Evolutionary conservation across 2,888 invertebrate genomes (phyloP).

Genomic region (Lithophane ornitopus): DNA sequence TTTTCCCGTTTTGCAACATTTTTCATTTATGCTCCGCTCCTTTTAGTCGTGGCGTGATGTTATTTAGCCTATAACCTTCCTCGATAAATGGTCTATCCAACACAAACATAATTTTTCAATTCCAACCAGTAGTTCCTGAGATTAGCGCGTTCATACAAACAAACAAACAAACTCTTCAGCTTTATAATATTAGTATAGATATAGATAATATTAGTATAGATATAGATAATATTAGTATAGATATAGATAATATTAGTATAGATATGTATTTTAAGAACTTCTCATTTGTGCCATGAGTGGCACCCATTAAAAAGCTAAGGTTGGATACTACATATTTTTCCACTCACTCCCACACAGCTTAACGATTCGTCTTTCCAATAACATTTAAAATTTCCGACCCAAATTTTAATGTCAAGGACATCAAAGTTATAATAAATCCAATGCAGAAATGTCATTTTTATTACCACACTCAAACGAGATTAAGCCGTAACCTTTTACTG

Average conservation of each 20-base stretch:
- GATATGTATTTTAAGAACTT: background rate
- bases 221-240: too few relatives aligned
- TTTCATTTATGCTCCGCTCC: too few relatives aligned
- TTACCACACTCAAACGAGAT: constrained; percentile 80
- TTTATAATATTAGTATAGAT: too few relatives aligned
- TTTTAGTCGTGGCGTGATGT: too few relatives aligned
- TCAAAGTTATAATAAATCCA: constrained; percentile 80
- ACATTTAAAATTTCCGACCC: constrained; percentile 54
- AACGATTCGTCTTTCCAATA: constrained; percentile 45
- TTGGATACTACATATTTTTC: constrained; percentile 4
- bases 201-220: too few relatives aligned
- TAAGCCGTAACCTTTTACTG: constrained; percentile 81
- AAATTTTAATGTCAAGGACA: constrained; percentile 73
- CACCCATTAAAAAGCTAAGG: constrained; percentile 1
- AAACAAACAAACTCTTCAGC: too few relatives aligned
- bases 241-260: background rate
- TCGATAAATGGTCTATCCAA: too few relatives aligned
- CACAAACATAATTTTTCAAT: too few relatives aligned
- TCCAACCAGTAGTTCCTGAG: too few relatives aligned
- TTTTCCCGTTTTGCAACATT: too few relatives aligned
- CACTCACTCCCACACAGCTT: constrained; percentile 25
- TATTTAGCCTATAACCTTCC: too few relatives aligned
- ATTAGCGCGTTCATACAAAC: too few relatives aligned
- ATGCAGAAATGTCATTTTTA: constrained; percentile 81
- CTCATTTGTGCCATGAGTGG: constrained; percentile 2